phyloP scores from a whole-genome alignment of 2,888 invertebrate genomes.

The Xylocampa areola region DNA sequence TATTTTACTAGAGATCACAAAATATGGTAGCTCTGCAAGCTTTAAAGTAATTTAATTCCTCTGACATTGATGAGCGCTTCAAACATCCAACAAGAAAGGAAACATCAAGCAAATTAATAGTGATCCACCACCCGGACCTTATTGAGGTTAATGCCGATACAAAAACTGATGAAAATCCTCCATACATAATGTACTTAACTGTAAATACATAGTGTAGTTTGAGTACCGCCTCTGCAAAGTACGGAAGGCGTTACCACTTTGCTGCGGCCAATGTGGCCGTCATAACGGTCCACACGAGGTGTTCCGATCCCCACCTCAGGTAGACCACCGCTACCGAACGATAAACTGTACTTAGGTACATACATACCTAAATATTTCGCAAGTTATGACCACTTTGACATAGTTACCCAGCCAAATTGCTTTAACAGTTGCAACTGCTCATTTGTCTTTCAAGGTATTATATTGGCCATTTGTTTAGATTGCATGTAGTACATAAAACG shows the following conservation, averaged over 20 bases:
- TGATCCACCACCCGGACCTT: slow-evolving; percentile 15
- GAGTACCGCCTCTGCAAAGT: slow-evolving; percentile 66
- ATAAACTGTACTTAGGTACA: slow-evolving; percentile 61
- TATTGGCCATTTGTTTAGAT: slow-evolving; percentile 22
- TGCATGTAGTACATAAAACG: slow-evolving; percentile 35
- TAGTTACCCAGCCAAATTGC: slow-evolving; percentile 35
- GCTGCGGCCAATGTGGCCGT: slow-evolving; percentile 64
- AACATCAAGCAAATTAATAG: slow-evolving; percentile 24
- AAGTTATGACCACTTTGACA: slow-evolving; percentile 51
- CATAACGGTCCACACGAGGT: slow-evolving; percentile 68
- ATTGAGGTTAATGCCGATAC: slow-evolving; percentile 26
- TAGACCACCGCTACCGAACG: slow-evolving; percentile 57
- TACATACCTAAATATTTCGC: slow-evolving; percentile 56
- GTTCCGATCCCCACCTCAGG: slow-evolving; percentile 63
- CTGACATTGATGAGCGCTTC: slow-evolving; percentile 1
- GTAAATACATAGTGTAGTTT: slow-evolving; percentile 47
- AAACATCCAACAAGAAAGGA: slow-evolving; percentile 8
- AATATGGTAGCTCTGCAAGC: slow-evolving; percentile 10
- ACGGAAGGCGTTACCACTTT: slow-evolving; percentile 67
- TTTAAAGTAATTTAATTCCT: background rate
- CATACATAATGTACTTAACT: slow-evolving; percentile 49
- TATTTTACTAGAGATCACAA: slow-evolving; percentile 3
- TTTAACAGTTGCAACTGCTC: slow-evolving; percentile 36
- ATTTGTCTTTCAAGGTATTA: slow-evolving; percentile 28
- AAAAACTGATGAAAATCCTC: slow-evolving; percentile 42